Evolutionary conservation across 1,140 invertebrate species (phyloP).

Genomic region (Cryptotermes secundus): DNA sequence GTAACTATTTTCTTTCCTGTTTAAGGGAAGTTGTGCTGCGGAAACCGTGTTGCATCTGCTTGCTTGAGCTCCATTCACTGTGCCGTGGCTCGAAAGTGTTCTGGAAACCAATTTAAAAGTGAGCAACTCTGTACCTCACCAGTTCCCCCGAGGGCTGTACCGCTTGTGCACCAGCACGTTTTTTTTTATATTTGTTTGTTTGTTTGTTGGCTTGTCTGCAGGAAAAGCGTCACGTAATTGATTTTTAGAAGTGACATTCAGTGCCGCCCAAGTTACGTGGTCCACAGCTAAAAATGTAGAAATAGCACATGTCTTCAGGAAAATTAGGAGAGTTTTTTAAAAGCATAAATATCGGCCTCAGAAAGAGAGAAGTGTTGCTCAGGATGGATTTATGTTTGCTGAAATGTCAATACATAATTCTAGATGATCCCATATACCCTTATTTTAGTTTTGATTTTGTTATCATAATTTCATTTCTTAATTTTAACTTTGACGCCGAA

Average conservation of each 20-base stretch:
- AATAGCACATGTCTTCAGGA: background rate
- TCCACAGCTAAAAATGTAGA: background rate
- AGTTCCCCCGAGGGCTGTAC: background rate
- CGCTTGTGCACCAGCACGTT: background rate
- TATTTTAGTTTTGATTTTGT: too few relatives aligned
- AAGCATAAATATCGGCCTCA: too few relatives aligned
- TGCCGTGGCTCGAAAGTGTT: background rate
- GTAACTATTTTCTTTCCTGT: too few relatives aligned
- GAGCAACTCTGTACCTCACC: background rate
- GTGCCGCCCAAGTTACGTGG: background rate
- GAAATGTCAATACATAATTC: too few relatives aligned
- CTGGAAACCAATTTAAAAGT: background rate
- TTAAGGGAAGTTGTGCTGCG: too few relatives aligned
- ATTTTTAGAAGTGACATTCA: background rate
- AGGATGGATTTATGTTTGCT: too few relatives aligned
- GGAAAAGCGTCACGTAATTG: background rate
- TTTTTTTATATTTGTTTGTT: background rate
- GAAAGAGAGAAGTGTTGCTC: too few relatives aligned
- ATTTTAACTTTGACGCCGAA: too few relatives aligned
- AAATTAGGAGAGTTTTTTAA: too few relatives aligned
- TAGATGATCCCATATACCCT: too few relatives aligned
- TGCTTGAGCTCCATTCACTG: background rate
- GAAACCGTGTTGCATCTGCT: background rate
- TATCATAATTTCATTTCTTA: too few relatives aligned
- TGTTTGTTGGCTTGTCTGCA: background rate